phyloP scores from a whole-genome alignment of 2,888 invertebrate species.

The Panorpa germanica region DNA sequence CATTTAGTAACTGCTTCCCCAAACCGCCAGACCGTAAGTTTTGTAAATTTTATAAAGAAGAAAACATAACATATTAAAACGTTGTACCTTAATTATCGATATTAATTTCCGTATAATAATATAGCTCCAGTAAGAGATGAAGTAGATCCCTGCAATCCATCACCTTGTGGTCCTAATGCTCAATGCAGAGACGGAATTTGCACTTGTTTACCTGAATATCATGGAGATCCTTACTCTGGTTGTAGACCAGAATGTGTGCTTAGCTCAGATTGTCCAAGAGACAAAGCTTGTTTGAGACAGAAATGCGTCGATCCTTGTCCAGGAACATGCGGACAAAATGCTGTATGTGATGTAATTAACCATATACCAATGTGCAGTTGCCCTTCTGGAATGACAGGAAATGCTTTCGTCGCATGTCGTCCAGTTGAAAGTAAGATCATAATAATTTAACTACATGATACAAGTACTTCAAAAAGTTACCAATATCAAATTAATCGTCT shows the following conservation, averaged over 20 bases:
- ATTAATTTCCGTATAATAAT: constrained; percentile 42
- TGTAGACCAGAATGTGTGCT: constrained; percentile 53
- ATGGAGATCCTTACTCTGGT: constrained; percentile 46
- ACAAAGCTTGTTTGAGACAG: constrained; percentile 43
- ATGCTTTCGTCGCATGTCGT: constrained; percentile 44
- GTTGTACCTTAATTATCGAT: constrained; percentile 49
- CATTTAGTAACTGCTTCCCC: constrained; percentile 43
- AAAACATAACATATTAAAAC: constrained; percentile 15
- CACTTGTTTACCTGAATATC: constrained; percentile 41
- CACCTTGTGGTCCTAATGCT: constrained; percentile 55
- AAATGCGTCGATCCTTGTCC: constrained; percentile 53
- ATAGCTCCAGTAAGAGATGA: constrained; percentile 22
- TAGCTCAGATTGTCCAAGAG: constrained; percentile 41
- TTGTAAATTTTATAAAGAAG: constrained; percentile 7
- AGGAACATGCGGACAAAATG: constrained; percentile 48
- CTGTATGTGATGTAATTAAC: constrained; percentile 50
- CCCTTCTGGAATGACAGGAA: constrained; percentile 45
- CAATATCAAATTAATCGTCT: no score
- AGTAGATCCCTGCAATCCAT: constrained; percentile 43
- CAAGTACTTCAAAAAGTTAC: no score
- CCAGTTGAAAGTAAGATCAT: constrained; percentile 30
- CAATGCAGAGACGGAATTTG: constrained; percentile 48
- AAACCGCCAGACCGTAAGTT: constrained; percentile 22
- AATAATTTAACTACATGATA: no score
- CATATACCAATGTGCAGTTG: constrained; percentile 55